Percentiles rank a stretch among this genome's conserved stretches.
Conservation (phyloP, 2,888 invertebrate genomes). For the Schrankia costaestrigalis region DNA sequence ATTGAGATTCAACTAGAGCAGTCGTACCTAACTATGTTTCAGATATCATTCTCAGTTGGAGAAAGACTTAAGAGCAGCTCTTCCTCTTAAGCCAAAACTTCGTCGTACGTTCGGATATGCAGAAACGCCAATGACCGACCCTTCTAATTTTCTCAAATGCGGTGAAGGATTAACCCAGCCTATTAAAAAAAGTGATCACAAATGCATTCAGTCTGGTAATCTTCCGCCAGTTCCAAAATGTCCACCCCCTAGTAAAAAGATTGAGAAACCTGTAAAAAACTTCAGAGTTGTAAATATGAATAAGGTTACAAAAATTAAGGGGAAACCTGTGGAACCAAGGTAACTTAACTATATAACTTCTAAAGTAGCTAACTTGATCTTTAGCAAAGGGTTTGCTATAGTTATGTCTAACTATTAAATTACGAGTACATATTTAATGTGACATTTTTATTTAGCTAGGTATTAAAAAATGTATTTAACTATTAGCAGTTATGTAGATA, state of each 20-base stretch:
- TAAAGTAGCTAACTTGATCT: no score
- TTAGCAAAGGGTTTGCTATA: no score
- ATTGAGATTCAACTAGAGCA: not conserved
- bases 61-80: slow-evolving; percentile 60
- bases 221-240: slow-evolving; percentile 74
- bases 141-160: slow-evolving; percentile 83
- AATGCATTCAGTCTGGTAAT: slow-evolving; percentile 54
- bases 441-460: no score
- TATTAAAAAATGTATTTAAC: no score
- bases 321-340: slow-evolving; percentile 79
- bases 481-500: no score
- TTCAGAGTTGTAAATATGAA: slow-evolving; percentile 83
- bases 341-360: slow-evolving; percentile 14
- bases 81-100: slow-evolving; percentile 60
- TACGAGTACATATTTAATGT: no score
- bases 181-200: slow-evolving; percentile 58
- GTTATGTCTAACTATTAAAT: no score
- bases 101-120: slow-evolving; percentile 85
- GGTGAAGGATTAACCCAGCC: slow-evolving; percentile 75
- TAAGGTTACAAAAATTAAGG: slow-evolving; percentile 74
- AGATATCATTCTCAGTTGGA: slow-evolving; percentile 78
- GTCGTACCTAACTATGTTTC: slow-evolving; percentile 4
- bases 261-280: slow-evolving; percentile 66
- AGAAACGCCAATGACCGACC: slow-evolving; percentile 80
- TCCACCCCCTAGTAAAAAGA: slow-evolving; percentile 50